Evolutionary conservation across 1,140 invertebrate genomes (phyloP).

Genomic region (Adelges cooleyi): DNA sequence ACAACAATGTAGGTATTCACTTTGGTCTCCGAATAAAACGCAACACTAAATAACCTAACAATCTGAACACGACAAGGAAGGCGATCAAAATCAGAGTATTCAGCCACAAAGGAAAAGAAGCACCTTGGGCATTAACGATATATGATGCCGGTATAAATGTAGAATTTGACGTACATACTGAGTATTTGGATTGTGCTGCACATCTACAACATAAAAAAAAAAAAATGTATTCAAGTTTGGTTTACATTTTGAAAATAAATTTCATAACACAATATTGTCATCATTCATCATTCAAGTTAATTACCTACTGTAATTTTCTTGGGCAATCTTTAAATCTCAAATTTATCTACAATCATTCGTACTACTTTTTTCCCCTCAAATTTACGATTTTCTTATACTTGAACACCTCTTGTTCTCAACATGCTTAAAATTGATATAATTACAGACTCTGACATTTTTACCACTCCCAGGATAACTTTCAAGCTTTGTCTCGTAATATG

Average conservation of each 20-base stretch:
- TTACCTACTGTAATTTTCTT: no score
- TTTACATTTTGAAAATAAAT: neutral
- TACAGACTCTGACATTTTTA: no score
- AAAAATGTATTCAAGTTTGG: neutral
- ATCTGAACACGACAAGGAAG: constrained; percentile 60
- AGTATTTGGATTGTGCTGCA: constrained; percentile 53
- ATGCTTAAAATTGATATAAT: no score
- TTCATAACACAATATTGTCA: no score
- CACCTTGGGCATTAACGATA: constrained; percentile 52
- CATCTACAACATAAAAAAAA: constrained; percentile 44
- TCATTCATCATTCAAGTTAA: no score
- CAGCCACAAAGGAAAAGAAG: constrained; percentile 54
- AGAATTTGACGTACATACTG: constrained; percentile 45
- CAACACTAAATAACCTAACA: constrained; percentile 62
- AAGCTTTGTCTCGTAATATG: no score
- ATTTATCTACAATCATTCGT: no score
- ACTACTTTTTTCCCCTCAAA: no score
- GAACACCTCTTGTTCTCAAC: no score
- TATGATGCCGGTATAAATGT: constrained; percentile 52
- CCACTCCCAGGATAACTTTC: no score
- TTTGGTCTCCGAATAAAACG: constrained; percentile 54
- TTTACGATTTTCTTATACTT: no score
- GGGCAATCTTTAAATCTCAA: no score
- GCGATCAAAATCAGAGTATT: constrained; percentile 62
- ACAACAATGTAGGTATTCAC: constrained; percentile 9